These are phyloP conservation scores for Julus scandinavius DNA, from an alignment of 2,888 invertebrate species.

Conservation along the genomic window DNA sequence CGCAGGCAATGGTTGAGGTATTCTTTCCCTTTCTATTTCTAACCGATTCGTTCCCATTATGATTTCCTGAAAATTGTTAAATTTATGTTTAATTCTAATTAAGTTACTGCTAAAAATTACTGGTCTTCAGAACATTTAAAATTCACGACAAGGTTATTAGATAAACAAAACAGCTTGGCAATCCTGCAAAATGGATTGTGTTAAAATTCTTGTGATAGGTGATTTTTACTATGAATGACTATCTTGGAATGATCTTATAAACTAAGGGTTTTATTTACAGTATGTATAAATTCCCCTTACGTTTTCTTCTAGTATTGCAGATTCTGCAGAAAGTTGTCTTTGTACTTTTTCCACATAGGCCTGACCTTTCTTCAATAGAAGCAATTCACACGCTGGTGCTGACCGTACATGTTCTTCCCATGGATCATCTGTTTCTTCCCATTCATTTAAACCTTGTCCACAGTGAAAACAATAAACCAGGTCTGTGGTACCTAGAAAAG, in stretches of 20 bases:
- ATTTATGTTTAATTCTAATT: no score
- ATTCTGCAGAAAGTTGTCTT: background rate
- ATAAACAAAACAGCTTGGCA: background rate
- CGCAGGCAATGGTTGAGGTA: slow-evolving; percentile 64
- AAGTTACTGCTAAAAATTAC: no score
- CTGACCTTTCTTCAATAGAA: slow-evolving; percentile 82
- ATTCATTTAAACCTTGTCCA: slow-evolving; percentile 91
- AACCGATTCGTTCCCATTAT: no score
- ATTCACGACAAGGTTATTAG: background rate
- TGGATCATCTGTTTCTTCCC: slow-evolving; percentile 90
- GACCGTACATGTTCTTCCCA: slow-evolving; percentile 96
- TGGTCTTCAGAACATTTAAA: no score
- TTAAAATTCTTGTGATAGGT: no score
- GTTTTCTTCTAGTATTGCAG: slow-evolving; percentile 40
- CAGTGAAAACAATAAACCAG: slow-evolving; percentile 94
- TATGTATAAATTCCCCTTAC: slow-evolving; percentile 64
- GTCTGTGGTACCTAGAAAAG: slow-evolving; percentile 74
- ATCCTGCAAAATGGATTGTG: no score
- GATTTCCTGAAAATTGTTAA: no score
- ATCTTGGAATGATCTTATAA: no score
- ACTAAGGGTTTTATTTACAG: background rate
- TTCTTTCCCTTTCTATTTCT: background rate
- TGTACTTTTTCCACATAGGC: slow-evolving; percentile 75
- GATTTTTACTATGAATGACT: no score
- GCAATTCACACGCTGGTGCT: slow-evolving; percentile 88